phyloP scores from a whole-genome alignment of 2,888 invertebrate species.

The Cataglyphis albicans region DNA sequence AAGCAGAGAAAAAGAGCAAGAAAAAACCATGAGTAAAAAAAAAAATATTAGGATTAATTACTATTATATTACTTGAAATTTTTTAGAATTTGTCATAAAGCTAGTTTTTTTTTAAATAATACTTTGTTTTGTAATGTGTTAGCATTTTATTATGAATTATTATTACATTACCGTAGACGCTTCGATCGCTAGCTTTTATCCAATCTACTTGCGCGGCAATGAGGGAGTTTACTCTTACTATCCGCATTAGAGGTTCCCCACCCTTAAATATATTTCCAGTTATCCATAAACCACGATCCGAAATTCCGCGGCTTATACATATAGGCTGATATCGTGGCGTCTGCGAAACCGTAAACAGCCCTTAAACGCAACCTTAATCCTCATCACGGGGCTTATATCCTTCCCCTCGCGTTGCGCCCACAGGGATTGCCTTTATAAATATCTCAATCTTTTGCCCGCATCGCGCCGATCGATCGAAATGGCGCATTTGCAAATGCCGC shows the following conservation, averaged over 20 bases:
- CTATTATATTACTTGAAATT: neutral
- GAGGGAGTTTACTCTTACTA: constrained; percentile 65
- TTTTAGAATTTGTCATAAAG: constrained; percentile 13
- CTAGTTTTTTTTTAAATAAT: neutral
- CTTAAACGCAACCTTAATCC: constrained; percentile 79
- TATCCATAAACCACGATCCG: constrained; percentile 71
- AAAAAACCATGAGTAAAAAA: neutral
- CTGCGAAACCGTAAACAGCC: constrained; percentile 79
- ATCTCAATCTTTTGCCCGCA: constrained; percentile 66
- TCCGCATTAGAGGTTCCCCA: constrained; percentile 43
- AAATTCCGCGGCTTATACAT: constrained; percentile 64
- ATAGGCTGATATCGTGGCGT: constrained; percentile 63
- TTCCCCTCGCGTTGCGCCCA: constrained; percentile 40
- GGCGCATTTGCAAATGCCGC: constrained; percentile 63
- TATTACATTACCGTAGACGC: constrained; percentile 6
- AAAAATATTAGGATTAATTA: neutral
- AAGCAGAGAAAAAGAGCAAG: neutral
- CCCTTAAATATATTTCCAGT: constrained; percentile 51
- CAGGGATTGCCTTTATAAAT: constrained; percentile 73
- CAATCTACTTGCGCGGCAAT: constrained; percentile 49
- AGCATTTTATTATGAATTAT: constrained; percentile 41
- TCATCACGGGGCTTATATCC: constrained; percentile 63
- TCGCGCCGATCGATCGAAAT: constrained; percentile 67
- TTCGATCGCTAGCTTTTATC: constrained; percentile 52
- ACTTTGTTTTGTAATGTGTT: neutral